phyloP scores from a whole-genome alignment of 2,113 vertebrate genomes.

The Cebus imitator region DNA sequence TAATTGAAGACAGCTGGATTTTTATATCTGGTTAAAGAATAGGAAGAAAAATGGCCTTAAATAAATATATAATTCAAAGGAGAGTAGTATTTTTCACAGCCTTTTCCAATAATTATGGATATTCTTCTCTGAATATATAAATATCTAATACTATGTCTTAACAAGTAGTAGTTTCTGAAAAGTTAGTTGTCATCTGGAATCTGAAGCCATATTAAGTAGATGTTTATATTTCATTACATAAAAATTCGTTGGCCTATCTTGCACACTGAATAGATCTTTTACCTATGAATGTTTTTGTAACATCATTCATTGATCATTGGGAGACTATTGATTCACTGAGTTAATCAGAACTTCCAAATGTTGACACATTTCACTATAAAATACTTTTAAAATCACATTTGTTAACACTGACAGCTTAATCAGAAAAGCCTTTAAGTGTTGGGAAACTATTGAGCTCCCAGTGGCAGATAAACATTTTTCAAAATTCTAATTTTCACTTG shows the following conservation, averaged over 20 bases:
- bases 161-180: neutral
- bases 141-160: neutral
- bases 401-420: constrained; percentile 32
- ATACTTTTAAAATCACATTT: constrained; percentile 23
- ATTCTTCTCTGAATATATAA: neutral
- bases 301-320: neutral
- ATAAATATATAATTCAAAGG: neutral
- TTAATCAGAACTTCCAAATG: neutral
- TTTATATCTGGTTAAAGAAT: neutral
- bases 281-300: neutral
- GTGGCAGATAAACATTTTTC: constrained; percentile 3
- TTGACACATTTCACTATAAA: neutral
- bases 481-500: constrained; percentile 26
- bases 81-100: neutral
- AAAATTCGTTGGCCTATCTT: neutral
- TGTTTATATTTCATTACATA: neutral
- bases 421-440: neutral
- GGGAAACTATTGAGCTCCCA: neutral
- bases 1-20: neutral
- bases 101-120: neutral
- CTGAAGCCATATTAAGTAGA: neutral
- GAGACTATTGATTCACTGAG: neutral
- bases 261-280: neutral
- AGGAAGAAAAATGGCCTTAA: neutral
- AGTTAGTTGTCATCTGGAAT: neutral